Percentiles rank a stretch among this genome's conserved stretches.
phyloP scores from a whole-genome alignment of 2,888 invertebrate genomes.

The Anoplius nigerrimus region DNA sequence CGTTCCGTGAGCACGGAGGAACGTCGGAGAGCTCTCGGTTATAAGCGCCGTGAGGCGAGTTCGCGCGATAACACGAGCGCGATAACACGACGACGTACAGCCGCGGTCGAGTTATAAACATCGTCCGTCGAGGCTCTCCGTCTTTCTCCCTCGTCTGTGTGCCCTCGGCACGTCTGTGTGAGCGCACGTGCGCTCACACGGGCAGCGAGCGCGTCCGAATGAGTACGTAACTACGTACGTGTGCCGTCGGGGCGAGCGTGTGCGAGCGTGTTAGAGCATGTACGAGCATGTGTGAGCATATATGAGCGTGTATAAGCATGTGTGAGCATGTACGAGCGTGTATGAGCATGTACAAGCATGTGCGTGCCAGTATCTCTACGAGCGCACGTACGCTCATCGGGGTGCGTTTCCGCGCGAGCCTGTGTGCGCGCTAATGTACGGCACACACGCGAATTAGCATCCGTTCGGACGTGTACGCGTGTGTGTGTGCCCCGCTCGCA shows the following conservation, averaged over 20 bases:
- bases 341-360: background rate
- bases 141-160: background rate
- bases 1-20: background rate
- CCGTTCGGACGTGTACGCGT: background rate
- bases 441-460: background rate
- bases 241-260: background rate
- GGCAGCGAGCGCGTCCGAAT: background rate
- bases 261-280: background rate
- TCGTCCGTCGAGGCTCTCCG: conserved; percentile 11
- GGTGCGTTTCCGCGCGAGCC: no score
- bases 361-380: background rate
- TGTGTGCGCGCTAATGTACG: no score
- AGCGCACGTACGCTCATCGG: background rate
- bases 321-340: background rate
- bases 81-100: conserved; percentile 51
- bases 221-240: background rate
- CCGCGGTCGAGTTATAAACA: conserved; percentile 36
- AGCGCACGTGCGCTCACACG: conserved; percentile 1
- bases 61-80: conserved; percentile 50
- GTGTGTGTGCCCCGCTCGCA: no score
- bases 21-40: conserved; percentile 22
- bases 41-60: conserved; percentile 42
- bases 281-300: background rate
- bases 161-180: background rate
- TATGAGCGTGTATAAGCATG: background rate